Evolutionary conservation across 64 coral and sea anemone genomes (phyloP).

Genomic region (Stylophora pistillata): DNA sequence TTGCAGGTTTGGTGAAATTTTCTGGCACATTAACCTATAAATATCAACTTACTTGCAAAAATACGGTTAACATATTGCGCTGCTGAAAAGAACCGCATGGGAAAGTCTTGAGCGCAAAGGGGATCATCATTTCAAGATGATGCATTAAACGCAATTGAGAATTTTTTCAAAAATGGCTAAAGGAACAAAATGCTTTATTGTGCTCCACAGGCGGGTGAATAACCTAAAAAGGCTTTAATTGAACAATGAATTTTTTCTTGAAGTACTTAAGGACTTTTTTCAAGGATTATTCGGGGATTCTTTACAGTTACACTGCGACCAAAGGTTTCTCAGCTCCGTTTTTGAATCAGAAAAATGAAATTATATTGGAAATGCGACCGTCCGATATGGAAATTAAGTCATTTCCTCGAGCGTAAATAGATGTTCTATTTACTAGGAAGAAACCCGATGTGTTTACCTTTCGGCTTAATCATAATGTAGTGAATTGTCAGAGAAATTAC

Average conservation of each 20-base stretch:
- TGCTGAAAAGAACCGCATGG: not conserved
- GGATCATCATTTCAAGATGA: not conserved
- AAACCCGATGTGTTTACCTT: not conserved
- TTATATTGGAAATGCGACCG: not conserved
- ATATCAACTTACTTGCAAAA: not conserved
- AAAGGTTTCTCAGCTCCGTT: not conserved
- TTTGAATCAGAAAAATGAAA: not conserved
- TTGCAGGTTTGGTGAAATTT: conserved; percentile 34
- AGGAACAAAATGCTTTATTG: not conserved
- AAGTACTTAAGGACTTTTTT: not conserved
- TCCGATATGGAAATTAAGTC: not conserved
- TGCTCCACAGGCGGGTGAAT: not conserved
- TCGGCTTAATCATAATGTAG: not conserved
- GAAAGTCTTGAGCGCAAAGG: not conserved
- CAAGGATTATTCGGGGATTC: not conserved
- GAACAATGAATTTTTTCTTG: not conserved
- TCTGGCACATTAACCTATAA: not conserved
- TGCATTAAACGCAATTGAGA: not conserved
- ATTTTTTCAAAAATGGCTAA: not conserved
- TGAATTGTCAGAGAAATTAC: not conserved
- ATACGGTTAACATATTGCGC: conserved; percentile 9
- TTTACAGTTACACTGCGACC: not conserved
- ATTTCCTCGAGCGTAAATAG: not conserved
- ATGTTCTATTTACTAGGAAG: conserved; percentile 5
- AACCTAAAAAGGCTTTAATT: not conserved